Evolutionary conservation across 2,888 invertebrate species (phyloP).

Genomic region (Linnaemya tessellans): DNA sequence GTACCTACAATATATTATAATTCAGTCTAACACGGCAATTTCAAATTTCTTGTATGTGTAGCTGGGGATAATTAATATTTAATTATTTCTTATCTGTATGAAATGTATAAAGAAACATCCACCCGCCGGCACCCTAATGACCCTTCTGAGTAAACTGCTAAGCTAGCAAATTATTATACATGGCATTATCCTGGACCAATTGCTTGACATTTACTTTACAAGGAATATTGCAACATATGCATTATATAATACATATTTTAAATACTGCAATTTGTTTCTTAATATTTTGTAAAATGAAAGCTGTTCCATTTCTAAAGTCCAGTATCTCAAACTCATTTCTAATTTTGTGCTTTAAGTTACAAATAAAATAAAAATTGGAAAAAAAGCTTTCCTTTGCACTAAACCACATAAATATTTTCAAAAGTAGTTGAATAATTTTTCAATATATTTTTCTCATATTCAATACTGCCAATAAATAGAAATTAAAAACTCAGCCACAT

Average conservation of each 20-base stretch:
- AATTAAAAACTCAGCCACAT: not conserved
- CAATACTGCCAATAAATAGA: conserved; percentile 28
- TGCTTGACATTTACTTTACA: not conserved
- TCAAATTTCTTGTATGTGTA: too few relatives aligned
- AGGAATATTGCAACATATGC: too few relatives aligned
- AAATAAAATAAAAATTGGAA: not conserved
- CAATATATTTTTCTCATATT: not conserved
- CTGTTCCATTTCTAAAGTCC: not conserved
- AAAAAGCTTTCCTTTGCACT: not conserved
- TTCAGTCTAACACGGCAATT: too few relatives aligned
- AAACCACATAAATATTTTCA: conserved; percentile 26
- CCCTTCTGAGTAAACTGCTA: too few relatives aligned
- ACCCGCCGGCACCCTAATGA: too few relatives aligned
- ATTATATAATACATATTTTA: not conserved
- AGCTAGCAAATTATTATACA: too few relatives aligned
- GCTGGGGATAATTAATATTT: too few relatives aligned
- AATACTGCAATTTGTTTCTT: too few relatives aligned
- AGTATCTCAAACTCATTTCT: not conserved
- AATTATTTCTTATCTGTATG: too few relatives aligned
- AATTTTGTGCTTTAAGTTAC: not conserved
- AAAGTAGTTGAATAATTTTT: conserved; percentile 5
- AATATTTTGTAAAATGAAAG: not conserved
- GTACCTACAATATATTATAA: too few relatives aligned
- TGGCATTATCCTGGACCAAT: not conserved
- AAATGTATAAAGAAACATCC: too few relatives aligned